Evolutionary conservation across 2,797 vertebrate species (phyloP), one percentile per base, ranked within the genome.

Genomic region (Enteromius paludinosus): DNA sequence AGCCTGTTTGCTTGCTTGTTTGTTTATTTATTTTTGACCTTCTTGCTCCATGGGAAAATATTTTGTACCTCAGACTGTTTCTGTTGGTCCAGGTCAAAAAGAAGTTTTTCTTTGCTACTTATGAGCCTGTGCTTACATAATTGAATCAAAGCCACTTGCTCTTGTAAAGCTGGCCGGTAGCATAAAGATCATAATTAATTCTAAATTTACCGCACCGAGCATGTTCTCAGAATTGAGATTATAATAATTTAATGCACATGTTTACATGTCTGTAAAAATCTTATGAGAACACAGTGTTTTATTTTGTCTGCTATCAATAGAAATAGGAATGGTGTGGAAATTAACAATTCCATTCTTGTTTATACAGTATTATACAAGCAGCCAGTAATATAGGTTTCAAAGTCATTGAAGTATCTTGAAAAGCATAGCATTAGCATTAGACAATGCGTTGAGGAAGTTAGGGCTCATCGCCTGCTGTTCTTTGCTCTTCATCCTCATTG

Each of bases 1-100:
- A 41, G 82, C 85, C 84, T 91, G 88, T 93, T 90, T 92, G 88
- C 89, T 81, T 78, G 84, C 81, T 88, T 85, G 85, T 90, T 87
- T 87, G 83, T 89, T 90, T 92, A 83, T 92, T 91, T 91, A 89
- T 92, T 91, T 92, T 89, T 85, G 85, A 92, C 89, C 84, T 59
- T 43, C 61, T 78, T 82, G 66, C 83, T 86, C 86, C 86, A 77
- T 85, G 80, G 82, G 86, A 89, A 88, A 89, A 81, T 81, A 84
- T 87, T 89, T 87, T 45, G 80, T 86, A 41, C 85, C 78, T 59
- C 30, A 87, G 38, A 84, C 47, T 78, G 56, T 82, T 79, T 82
- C 61, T 78, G 30, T 79, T 73, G 49, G 77, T 62, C 45, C 64
- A 35, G 68, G 59, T 75, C 64, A 85, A 81, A 85, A 86, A 71